Base-by-base conservation (phyloP, 2,113 vertebrate genomes). In the Proteles cristata region DNA sequence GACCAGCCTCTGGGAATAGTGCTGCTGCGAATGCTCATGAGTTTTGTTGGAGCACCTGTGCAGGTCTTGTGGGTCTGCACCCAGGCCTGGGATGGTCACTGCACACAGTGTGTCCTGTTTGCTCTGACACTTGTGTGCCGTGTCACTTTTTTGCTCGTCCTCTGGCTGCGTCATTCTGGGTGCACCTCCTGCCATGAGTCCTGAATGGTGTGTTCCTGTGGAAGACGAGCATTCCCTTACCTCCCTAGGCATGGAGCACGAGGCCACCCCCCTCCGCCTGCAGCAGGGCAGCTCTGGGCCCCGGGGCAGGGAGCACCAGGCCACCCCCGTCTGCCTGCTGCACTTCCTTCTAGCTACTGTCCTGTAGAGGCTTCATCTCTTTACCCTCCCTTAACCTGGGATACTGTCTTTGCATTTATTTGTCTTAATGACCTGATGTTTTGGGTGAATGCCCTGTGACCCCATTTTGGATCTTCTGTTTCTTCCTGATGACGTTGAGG, bases 1-100 rank as follows among this genome's bases (percentile, higher is more conserved):
- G 15, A 0, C 25, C 16, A 12, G 17, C 0, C 25, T 19, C 19
- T 31, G 23, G 2, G 35, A 76, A 43, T 9, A 11, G n/a, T 35
- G 86, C 45, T 74, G n/a, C 43, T 43, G 0, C 21, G 65, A 43
- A 63, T 4, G 28, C 39, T 66, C 23, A 11, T 73, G 31, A 50
- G 12, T 23, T 53, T 69, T 95, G 17, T n/a, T 31, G 16, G 45
- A 48, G 71, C 11, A 39, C 21, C 23, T 45, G 10, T 79, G 21
- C 31, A 31, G 5, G 68, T 90, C 61, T 66, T 82, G 31, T 25
- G 63, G 12, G 19, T 43, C 17, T 6, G 45, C 53, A 31, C 21
- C 11, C 1, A 5, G 39, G 58, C 33, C 1, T 53, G 53, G 23
- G 43, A 16, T 92, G 2, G 28, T 7, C 63, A 48, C n/a, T 55